Conservation (phyloP, 2,113 vertebrate genomes). For the Geococcyx californianus region DNA sequence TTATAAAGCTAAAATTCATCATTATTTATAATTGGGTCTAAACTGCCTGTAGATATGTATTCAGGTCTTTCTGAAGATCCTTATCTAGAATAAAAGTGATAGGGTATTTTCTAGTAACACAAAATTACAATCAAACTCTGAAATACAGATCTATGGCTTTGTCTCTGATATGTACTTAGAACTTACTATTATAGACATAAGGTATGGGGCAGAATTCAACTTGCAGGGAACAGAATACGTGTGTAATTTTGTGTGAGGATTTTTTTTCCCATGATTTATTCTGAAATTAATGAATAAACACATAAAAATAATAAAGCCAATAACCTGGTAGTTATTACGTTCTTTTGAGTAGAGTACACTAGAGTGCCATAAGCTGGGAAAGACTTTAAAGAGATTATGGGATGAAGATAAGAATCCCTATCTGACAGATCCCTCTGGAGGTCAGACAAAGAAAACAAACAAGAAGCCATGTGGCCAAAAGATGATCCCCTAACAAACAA, state of each 20-base stretch:
- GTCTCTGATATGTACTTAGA: neutral
- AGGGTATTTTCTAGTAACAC: neutral
- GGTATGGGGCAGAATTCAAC: neutral
- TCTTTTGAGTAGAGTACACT: neutral
- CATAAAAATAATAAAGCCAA: neutral
- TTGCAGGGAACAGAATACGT: neutral
- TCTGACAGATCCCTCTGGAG: conserved; percentile 42
- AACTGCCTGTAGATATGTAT: neutral
- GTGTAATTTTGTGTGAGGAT: neutral
- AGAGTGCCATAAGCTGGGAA: neutral
- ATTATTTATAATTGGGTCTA: neutral
- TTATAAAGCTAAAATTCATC: neutral
- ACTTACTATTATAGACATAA: neutral
- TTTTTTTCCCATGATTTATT: neutral
- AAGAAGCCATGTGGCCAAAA: conserved; percentile 16
- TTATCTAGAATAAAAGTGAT: neutral
- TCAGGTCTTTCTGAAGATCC: neutral
- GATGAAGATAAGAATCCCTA: conserved; percentile 3
- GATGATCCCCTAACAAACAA: conserved; percentile 6
- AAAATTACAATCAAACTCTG: neutral
- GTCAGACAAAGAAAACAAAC: conserved; percentile 25
- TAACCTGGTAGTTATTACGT: neutral
- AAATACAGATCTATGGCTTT: neutral
- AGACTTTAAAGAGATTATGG: conserved; percentile 42
- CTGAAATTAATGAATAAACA: neutral